A percentile compares a stretch with the other conserved stretches of the same genome.
These are phyloP conservation scores for Gastracanthus pulcherrimus DNA, from an alignment of 2,888 invertebrate genomes.

Conservation along the genomic window DNA sequence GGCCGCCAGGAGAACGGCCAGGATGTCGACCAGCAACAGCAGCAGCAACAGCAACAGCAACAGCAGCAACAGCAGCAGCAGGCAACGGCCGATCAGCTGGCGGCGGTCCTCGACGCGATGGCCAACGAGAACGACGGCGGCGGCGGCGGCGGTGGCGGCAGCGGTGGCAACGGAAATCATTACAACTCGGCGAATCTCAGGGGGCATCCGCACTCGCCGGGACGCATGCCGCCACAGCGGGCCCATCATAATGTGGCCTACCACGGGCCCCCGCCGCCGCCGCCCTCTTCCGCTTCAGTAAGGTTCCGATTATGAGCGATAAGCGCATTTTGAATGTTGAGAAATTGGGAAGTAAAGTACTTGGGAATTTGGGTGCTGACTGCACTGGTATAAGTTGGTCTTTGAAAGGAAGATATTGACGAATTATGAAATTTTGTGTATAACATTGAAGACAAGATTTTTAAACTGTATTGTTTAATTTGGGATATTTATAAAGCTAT, in stretches of 20 bases:
- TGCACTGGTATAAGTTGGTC: too few species aligned
- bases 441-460: too few species aligned
- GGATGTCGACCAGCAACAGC: conserved; percentile 79
- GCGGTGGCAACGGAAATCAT: conserved; percentile 40
- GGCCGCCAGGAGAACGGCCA: conserved; percentile 78
- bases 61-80: conserved; percentile 45
- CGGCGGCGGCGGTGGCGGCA: neutral
- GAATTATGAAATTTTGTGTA: too few species aligned
- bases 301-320: too few species aligned
- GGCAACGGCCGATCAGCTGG: conserved; percentile 14
- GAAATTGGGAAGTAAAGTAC: too few species aligned
- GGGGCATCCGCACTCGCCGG: conserved; percentile 75
- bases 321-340: too few species aligned
- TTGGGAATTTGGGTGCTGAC: too few species aligned
- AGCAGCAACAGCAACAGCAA: conserved; percentile 62
- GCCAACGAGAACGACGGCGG: conserved; percentile 17
- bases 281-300: conserved; percentile 79
- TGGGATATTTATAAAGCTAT: too few species aligned
- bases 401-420: too few species aligned
- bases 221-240: conserved; percentile 73
- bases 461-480: too few species aligned
- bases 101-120: conserved; percentile 33
- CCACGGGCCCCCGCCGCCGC: conserved; percentile 86
- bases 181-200: conserved; percentile 76
- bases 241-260: conserved; percentile 82